Conservation (phyloP, 2,797 vertebrate genomes). For the Coracias cyanogaster region DNA sequence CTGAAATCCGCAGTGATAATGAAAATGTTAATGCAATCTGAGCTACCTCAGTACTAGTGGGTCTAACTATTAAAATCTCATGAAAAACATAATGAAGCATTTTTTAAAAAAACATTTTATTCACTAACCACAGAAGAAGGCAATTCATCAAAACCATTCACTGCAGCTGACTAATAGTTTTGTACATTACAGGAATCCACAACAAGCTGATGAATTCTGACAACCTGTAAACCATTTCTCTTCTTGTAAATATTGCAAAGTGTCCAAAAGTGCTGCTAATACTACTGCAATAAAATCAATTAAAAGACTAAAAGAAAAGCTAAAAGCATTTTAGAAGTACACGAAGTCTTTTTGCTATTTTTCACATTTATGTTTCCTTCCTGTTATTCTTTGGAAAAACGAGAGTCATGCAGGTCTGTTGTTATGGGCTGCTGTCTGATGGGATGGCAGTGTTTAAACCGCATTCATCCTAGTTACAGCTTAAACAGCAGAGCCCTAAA, state of each 20-base stretch:
- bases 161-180: conserved; percentile 50
- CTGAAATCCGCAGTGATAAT: conserved; percentile 18
- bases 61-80: conserved; percentile 59
- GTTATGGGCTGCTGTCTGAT: conserved; percentile 29
- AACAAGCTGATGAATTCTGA: conserved; percentile 49
- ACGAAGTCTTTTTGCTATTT: not conserved
- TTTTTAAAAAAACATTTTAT: conserved; percentile 1
- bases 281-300: conserved; percentile 21
- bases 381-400: not conserved
- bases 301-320: not conserved
- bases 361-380: not conserved
- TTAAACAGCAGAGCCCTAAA: conserved; percentile 47
- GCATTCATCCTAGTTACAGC: not conserved
- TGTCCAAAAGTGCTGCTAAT: conserved; percentile 32
- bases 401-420: not conserved
- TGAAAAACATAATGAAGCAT: conserved; percentile 59
- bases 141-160: conserved; percentile 64
- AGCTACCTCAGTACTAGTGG: not conserved
- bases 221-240: conserved; percentile 29
- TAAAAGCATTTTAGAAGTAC: not conserved
- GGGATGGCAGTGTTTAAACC: not conserved
- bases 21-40: conserved; percentile 21
- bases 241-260: conserved; percentile 53
- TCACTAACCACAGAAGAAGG: conserved; percentile 18
- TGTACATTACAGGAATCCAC: conserved; percentile 39